Percentiles rank a stretch among this genome's conserved stretches.
phyloP scores from a whole-genome alignment of 2,888 invertebrate genomes.

The Crepidodera aurea region DNA sequence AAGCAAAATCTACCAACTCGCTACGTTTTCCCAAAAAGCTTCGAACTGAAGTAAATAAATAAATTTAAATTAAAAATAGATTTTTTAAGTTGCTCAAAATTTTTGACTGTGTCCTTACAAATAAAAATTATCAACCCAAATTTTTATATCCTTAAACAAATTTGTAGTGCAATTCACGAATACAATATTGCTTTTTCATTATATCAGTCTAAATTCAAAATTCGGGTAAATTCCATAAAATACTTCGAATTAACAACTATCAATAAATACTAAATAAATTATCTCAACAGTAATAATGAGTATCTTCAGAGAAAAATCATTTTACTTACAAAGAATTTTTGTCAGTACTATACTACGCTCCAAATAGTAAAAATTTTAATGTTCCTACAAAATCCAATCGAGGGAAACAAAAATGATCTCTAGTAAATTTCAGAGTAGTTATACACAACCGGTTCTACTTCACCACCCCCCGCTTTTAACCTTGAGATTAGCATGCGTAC shows the following conservation, averaged over 20 bases:
- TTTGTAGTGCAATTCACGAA: constrained; percentile 46
- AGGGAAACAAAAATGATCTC: constrained; percentile 36
- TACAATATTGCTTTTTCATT: constrained; percentile 58
- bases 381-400: constrained; percentile 37
- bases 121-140: constrained; percentile 31
- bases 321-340: constrained; percentile 37
- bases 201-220: constrained; percentile 61
- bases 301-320: constrained; percentile 53
- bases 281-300: constrained; percentile 52
- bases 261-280: constrained; percentile 50
- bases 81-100: no score
- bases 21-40: no score
- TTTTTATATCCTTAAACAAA: constrained; percentile 42
- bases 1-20: no score
- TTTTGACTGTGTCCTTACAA: no score
- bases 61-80: no score
- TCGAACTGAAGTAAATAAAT: no score
- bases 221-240: constrained; percentile 56
- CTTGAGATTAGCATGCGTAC: no score
- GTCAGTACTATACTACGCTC: constrained; percentile 44
- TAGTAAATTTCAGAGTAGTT: no score
- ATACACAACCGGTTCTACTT: no score
- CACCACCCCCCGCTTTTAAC: no score
- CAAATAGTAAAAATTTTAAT: constrained; percentile 38
- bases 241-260: constrained; percentile 47